Evolutionary conservation across 2,888 invertebrate genomes (phyloP).

Genomic region (Apotomis turbidana): DNA sequence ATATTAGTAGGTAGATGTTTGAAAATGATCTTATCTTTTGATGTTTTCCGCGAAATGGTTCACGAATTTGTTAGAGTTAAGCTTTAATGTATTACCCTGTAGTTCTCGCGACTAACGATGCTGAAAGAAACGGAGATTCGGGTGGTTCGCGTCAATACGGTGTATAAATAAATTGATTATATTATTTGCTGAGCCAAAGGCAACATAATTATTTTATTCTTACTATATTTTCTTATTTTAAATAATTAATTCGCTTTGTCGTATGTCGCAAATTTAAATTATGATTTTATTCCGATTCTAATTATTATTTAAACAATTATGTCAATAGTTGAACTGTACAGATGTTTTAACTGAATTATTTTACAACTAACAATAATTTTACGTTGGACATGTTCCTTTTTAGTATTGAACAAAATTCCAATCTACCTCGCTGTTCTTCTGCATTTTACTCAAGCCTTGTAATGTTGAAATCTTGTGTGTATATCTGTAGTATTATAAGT

Average conservation of each 20-base stretch:
- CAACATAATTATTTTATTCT: constrained; percentile 24
- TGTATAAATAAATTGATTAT: constrained; percentile 13
- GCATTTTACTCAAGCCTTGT: constrained; percentile 53
- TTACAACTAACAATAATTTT: constrained; percentile 17
- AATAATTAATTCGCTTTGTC: constrained; percentile 27
- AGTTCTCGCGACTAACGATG: background rate
- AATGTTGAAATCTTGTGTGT: constrained; percentile 25
- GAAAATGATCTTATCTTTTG: constrained; percentile 54
- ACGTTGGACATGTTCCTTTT: constrained; percentile 13
- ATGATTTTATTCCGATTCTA: constrained; percentile 24
- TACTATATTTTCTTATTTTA: constrained; percentile 21
- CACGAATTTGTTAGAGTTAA: constrained; percentile 76
- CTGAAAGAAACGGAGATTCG: constrained; percentile 18
- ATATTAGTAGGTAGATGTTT: constrained; percentile 74
- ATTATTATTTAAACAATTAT: constrained; percentile 2
- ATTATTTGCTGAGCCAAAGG: constrained; percentile 31
- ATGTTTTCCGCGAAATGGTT: constrained; percentile 64
- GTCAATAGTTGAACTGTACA: constrained; percentile 18
- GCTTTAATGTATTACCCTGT: constrained; percentile 63
- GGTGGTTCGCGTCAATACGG: background rate
- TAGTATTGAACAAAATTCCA: constrained; percentile 52
- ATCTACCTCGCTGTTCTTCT: constrained; percentile 70
- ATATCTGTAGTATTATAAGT: constrained; percentile 28
- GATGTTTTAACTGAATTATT: constrained; percentile 21
- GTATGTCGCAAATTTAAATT: constrained; percentile 36